phyloP scores from a whole-genome alignment of 2,797 vertebrate species.

The Tadarida brasiliensis region DNA sequence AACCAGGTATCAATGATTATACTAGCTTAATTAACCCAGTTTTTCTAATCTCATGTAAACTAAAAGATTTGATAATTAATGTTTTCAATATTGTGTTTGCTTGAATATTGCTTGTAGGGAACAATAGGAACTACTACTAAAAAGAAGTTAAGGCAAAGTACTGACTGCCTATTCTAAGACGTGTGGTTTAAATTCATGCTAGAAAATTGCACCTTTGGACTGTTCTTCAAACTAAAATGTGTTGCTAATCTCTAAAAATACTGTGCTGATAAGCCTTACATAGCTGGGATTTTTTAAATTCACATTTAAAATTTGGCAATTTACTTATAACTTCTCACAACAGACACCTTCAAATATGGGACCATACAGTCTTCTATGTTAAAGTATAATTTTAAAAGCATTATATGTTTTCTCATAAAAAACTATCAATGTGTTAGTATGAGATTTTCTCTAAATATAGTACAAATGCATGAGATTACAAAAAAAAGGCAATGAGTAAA shows the following conservation, averaged over 20 bases:
- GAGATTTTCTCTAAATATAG: slow-evolving; percentile 57
- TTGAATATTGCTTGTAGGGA: slow-evolving; percentile 7
- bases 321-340: slow-evolving; percentile 43
- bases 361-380: slow-evolving; percentile 52
- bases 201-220: slow-evolving; percentile 11
- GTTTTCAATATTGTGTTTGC: slow-evolving; percentile 28
- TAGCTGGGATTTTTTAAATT: not conserved
- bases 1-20: slow-evolving; percentile 19
- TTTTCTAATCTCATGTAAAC: slow-evolving; percentile 57
- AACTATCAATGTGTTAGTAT: not conserved
- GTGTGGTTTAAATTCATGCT: slow-evolving; percentile 22
- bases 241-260: slow-evolving; percentile 49
- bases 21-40: slow-evolving; percentile 31
- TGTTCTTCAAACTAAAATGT: slow-evolving; percentile 30
- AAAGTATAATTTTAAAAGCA: slow-evolving; percentile 71
- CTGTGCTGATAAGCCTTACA: not conserved
- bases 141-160: slow-evolving; percentile 53
- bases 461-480: slow-evolving; percentile 49
- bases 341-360: slow-evolving; percentile 27
- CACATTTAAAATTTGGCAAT: slow-evolving; percentile 57
- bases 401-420: slow-evolving; percentile 58
- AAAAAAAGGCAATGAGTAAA: slow-evolving; percentile 64
- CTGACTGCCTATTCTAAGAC: slow-evolving; percentile 7
- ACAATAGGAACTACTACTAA: not conserved
- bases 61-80: slow-evolving; percentile 19